Conservation (phyloP, 2,888 invertebrate genomes). For the Acanthosepion pharaonis region DNA sequence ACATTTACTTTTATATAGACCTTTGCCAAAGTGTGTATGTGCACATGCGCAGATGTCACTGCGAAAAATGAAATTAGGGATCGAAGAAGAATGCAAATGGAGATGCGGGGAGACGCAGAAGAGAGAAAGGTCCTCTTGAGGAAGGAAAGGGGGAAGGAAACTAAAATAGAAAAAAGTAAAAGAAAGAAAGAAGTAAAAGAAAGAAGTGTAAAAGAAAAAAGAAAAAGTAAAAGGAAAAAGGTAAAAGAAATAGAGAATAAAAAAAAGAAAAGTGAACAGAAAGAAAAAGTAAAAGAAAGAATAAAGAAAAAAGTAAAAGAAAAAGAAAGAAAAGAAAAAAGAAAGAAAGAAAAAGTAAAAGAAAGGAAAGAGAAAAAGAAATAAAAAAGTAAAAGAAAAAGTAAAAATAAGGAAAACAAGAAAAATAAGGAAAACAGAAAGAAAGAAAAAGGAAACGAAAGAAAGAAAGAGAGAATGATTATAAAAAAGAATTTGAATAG, state of each 20-base stretch:
- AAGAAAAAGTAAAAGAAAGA: not conserved
- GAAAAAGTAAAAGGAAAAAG: not conserved
- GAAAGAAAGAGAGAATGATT: no score
- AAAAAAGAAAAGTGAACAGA: not conserved
- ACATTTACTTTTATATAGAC: no score
- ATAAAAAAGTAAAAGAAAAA: no score
- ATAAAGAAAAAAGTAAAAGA: not conserved
- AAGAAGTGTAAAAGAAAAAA: not conserved
- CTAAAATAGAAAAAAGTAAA: not conserved
- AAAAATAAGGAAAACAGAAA: no score
- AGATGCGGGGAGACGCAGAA: not conserved
- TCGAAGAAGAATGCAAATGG: not conserved
- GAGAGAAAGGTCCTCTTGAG: not conserved
- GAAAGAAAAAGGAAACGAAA: no score
- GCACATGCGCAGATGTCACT: not conserved
- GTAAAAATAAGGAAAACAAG: no score
- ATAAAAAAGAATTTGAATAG: no score
- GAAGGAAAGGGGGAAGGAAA: not conserved
- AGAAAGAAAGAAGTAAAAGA: not conserved
- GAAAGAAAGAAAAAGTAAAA: not conserved
- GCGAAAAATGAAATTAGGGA: not conserved
- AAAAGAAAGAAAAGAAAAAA: not conserved
- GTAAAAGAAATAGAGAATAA: not conserved
- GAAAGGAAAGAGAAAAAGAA: no score
- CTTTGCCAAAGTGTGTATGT: no score